Evolutionary conservation across 1,140 invertebrate genomes (phyloP).

Genomic region (Pseudomyrmex pallidus): DNA sequence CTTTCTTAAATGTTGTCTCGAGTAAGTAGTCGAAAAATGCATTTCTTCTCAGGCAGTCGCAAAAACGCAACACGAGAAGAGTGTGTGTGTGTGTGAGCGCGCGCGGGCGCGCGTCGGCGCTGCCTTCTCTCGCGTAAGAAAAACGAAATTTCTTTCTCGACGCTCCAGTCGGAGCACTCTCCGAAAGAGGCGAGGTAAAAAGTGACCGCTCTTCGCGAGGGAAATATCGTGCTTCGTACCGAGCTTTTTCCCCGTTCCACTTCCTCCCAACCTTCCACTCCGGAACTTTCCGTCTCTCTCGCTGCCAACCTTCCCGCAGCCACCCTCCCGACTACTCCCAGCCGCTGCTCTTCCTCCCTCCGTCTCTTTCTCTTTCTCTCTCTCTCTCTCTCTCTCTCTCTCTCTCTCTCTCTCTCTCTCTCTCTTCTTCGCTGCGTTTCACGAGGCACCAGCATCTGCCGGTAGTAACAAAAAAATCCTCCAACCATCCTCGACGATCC

Average conservation of each 20-base stretch:
- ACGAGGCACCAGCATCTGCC: slow-evolving; percentile 67
- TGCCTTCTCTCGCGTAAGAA: slow-evolving; percentile 42
- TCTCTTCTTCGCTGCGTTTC: slow-evolving; percentile 55
- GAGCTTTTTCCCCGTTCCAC: slow-evolving; percentile 56
- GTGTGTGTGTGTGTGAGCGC: background rate
- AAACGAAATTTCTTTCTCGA: slow-evolving; percentile 60
- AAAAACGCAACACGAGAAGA: slow-evolving; percentile 21
- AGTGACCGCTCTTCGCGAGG: slow-evolving; percentile 59
- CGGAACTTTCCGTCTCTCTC: slow-evolving; percentile 46
- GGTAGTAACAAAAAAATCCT: slow-evolving; percentile 71
- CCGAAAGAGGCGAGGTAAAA: slow-evolving; percentile 61
- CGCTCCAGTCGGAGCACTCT: slow-evolving; percentile 59
- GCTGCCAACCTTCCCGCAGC: slow-evolving; percentile 35
- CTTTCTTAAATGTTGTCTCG: slow-evolving; percentile 17
- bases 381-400: slow-evolving; percentile 26
- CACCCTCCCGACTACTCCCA: background rate
- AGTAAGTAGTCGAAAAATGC: slow-evolving; percentile 17
- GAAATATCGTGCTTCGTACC: slow-evolving; percentile 63
- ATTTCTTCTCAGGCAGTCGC: slow-evolving; percentile 1
- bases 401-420: slow-evolving; percentile 17
- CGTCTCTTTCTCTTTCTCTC: slow-evolving; percentile 7
- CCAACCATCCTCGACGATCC: slow-evolving; percentile 60
- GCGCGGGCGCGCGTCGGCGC: background rate
- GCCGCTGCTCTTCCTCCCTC: slow-evolving; percentile 6
- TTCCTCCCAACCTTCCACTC: slow-evolving; percentile 50